These are phyloP conservation scores for Halcyon senegalensis DNA, from an alignment of 2,113 vertebrate genomes.

Conservation along the genomic window DNA sequence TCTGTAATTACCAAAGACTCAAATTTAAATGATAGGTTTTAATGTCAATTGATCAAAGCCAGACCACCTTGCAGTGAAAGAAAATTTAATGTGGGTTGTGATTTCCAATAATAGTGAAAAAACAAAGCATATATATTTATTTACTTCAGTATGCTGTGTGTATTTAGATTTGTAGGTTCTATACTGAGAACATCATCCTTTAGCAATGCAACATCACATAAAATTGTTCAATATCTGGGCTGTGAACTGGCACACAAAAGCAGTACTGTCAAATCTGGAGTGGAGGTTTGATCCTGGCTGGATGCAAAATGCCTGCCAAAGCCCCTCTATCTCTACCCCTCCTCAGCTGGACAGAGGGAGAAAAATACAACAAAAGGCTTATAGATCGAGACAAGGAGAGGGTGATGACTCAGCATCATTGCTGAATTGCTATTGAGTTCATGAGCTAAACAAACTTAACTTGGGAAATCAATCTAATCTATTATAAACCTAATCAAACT, in stretches of 20 bases:
- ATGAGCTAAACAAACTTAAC: fast-evolving
- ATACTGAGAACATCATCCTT: not conserved
- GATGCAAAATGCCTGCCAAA: not conserved
- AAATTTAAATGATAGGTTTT: not conserved
- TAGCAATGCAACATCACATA: not conserved
- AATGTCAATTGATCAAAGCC: not conserved
- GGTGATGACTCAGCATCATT: not conserved
- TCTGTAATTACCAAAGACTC: not conserved
- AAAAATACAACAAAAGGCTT: not conserved
- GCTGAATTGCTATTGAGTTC: too few species aligned
- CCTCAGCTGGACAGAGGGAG: too few species aligned
- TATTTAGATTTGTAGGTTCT: not conserved
- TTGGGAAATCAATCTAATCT: not conserved
- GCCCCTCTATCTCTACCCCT: not conserved
- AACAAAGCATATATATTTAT: not conserved
- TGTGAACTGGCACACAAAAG: not conserved
- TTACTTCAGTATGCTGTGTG: not conserved
- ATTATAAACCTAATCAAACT: not conserved
- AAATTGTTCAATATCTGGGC: not conserved
- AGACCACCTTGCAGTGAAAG: not conserved
- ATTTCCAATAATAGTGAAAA: not conserved
- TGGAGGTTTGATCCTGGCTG: not conserved
- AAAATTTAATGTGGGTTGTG: not conserved
- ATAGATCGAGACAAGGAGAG: not conserved
- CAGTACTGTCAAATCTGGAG: not conserved